Percentiles rank a stretch among this genome's conserved stretches.
Evolutionary conservation across 2,113 vertebrate species (phyloP).

Genomic region (Dicaeum eximium): DNA sequence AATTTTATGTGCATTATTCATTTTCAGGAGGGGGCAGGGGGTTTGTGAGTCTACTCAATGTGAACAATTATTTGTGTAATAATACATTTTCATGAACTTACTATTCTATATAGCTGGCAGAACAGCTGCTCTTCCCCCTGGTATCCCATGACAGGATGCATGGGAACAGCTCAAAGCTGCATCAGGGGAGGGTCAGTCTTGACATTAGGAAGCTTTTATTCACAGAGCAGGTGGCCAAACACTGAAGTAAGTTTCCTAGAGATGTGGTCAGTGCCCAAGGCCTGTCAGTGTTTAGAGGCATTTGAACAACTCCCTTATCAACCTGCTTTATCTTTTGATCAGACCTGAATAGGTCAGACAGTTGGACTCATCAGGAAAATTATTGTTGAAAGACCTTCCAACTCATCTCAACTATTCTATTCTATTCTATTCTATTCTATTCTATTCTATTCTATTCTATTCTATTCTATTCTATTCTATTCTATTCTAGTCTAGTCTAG

Average conservation of each 20-base stretch:
- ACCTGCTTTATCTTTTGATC: neutral
- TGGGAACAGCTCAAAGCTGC: neutral
- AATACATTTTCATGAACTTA: neutral
- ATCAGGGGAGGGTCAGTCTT: neutral
- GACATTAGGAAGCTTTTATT: neutral
- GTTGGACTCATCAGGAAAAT: neutral
- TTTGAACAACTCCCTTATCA: neutral
- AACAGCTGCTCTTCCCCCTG: neutral
- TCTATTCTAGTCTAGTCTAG: neutral
- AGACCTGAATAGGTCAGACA: neutral
- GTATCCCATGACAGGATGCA: fast-evolving
- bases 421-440: neutral
- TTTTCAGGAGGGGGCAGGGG: fast-evolving
- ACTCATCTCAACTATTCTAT: neutral
- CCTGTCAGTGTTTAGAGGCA: neutral
- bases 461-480: neutral
- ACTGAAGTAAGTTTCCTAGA: neutral
- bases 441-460: neutral
- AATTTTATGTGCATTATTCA: neutral
- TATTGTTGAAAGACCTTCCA: neutral
- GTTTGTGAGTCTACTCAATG: neutral
- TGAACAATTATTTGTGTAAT: neutral
- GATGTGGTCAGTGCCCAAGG: fast-evolving
- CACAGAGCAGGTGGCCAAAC: neutral
- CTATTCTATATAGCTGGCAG: neutral